phyloP scores from a whole-genome alignment of 2,888 invertebrate genomes.

The Agrotis clavis region DNA sequence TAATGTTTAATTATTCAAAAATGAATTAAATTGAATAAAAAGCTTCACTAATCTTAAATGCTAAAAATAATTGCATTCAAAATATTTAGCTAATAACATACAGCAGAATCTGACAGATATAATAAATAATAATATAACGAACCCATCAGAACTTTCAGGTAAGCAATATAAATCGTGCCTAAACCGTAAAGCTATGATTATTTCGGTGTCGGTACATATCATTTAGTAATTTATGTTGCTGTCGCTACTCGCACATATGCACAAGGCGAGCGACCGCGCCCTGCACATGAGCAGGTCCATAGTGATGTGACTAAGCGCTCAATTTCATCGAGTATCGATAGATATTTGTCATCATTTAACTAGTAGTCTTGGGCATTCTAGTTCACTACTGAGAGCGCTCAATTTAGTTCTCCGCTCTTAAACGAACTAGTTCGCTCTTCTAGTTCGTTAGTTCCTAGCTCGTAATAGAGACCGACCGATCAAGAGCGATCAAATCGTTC shows the following conservation, averaged over 20 bases:
- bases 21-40: too few species aligned
- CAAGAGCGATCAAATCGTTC: too few species aligned
- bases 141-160: background rate
- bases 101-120: background rate
- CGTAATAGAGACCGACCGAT: too few species aligned
- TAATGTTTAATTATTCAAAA: too few species aligned
- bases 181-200: background rate
- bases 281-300: slow-evolving; percentile 65
- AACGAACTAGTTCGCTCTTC: too few species aligned
- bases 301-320: slow-evolving; percentile 57
- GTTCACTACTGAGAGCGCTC: too few species aligned
- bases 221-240: slow-evolving; percentile 51
- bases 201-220: slow-evolving; percentile 25
- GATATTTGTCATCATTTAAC: background rate
- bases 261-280: slow-evolving; percentile 82
- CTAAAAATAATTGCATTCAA: background rate
- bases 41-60: too few species aligned
- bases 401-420: too few species aligned
- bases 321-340: background rate
- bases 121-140: background rate
- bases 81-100: background rate
- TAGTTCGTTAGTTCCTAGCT: too few species aligned
- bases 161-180: background rate
- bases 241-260: slow-evolving; percentile 71
- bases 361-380: too few species aligned